These are phyloP conservation scores for Sialis fuliginosa DNA, from an alignment of 2,888 invertebrate species.

Conservation along the genomic window DNA sequence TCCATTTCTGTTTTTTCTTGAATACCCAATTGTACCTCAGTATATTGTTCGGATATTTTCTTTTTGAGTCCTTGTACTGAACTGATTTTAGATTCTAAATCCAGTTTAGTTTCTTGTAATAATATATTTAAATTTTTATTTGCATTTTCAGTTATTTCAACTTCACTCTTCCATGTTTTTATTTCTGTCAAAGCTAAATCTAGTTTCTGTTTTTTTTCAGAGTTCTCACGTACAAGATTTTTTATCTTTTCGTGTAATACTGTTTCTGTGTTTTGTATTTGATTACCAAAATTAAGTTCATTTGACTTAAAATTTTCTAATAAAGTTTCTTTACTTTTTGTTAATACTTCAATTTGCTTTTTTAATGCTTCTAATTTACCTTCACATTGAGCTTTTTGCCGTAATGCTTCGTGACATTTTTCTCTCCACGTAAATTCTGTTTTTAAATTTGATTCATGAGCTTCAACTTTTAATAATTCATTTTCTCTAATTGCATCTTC, in stretches of 20 bases:
- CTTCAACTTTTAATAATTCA: slow-evolving; percentile 7
- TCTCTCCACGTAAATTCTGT: slow-evolving; percentile 7
- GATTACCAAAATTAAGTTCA: slow-evolving; percentile 4
- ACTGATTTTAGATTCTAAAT: slow-evolving; percentile 7
- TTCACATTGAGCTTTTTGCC: slow-evolving; percentile 7
- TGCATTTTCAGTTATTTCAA: slow-evolving; percentile 6
- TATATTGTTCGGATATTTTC: slow-evolving; percentile 9
- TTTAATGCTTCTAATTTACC: slow-evolving; percentile 5
- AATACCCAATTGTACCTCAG: slow-evolving; percentile 7
- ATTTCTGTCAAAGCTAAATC: slow-evolving; percentile 6
- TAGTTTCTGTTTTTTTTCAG: slow-evolving; percentile 5
- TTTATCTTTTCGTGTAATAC: slow-evolving; percentile 7
- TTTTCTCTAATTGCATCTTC: slow-evolving; percentile 2
- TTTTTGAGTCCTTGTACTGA: slow-evolving; percentile 7
- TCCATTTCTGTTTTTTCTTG: slow-evolving; percentile 8
- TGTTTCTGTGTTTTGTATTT: slow-evolving; percentile 2
- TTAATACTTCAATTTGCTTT: slow-evolving; percentile 5
- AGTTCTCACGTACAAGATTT: slow-evolving; percentile 5
- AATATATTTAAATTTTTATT: slow-evolving; percentile 7
- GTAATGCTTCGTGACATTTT: slow-evolving; percentile 7
- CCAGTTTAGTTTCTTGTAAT: slow-evolving; percentile 8
- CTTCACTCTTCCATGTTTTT: slow-evolving; percentile 6
- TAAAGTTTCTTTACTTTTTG: slow-evolving; percentile 6
- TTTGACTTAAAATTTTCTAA: slow-evolving; percentile 4
- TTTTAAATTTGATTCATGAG: slow-evolving; percentile 7